Base-by-base conservation (phyloP, 2,113 vertebrate genomes). In the Verasper variegatus region DNA sequence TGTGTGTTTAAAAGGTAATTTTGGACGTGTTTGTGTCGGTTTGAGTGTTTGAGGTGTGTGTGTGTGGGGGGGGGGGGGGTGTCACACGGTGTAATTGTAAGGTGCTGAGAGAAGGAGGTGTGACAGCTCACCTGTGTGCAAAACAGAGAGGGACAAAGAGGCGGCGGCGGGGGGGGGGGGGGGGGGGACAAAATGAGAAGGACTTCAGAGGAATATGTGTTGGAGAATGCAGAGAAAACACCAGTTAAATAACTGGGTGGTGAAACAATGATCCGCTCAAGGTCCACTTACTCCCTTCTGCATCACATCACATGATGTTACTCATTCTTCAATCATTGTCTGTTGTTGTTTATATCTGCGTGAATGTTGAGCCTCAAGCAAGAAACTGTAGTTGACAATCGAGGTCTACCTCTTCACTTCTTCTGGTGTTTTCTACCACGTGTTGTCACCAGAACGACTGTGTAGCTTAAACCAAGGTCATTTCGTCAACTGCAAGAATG, bases 81-180 rank as follows among this genome's bases (percentile, higher is more conserved):
- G 45, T 71, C 58, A 40, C 71, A 49, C 65, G 73, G 56, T 66
- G 51, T 91, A 91, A 93, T 91, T 88, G 79, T 23, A 88, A 70
- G 84, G 79, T 88, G 68, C 68, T 21, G 52, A 69, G 68, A 54
- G 65, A 26, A 58, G 69, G 68, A 82, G 84, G 82, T 81, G 83
- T 84, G 82, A 77, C 78, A 55, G 64, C 45, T 90, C 74, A 90
- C 88, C 87, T 86, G 81, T 54, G 21, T 23, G 45, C 24, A 57
- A n/a, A 73, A 60, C 64, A 37, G 7, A 82, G 61, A 70, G 54
- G 47, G 61, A 59, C 42, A 85, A 71, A 68, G 59, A 74, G 47
- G 20, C 0, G n/a, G 55, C 40, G n/a, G 0, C 17, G 55, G n/a
- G 0, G 47, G n/a, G 0, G 20, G 55, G n/a, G 0, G 74, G 31